Conservation (phyloP, 2,888 invertebrate genomes). For the Orthonevra nobilis region DNA sequence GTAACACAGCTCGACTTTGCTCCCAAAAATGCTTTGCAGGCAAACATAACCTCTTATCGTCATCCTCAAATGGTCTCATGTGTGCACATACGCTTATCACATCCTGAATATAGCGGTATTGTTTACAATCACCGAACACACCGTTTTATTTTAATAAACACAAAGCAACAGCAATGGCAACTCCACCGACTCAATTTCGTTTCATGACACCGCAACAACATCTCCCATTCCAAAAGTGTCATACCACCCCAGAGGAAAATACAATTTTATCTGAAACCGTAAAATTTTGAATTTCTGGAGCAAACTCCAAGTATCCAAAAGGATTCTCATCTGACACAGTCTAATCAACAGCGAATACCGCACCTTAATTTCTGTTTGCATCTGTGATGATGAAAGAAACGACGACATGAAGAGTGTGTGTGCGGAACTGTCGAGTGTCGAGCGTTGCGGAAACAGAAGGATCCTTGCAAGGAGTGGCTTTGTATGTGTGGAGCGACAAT, state of each 20-base stretch:
- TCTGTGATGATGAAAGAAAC: conserved; percentile 18
- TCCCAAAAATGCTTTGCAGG: conserved; percentile 7
- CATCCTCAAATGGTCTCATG: conserved; percentile 41
- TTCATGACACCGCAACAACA: conserved; percentile 24
- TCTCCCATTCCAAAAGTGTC: neutral
- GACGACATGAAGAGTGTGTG: neutral
- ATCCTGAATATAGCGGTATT: conserved; percentile 27
- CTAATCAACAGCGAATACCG: conserved; percentile 32
- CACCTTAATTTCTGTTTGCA: conserved; percentile 29
- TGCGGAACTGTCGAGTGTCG: neutral
- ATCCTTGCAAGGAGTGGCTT: neutral
- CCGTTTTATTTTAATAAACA: conserved; percentile 54
- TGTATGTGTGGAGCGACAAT: conserved; percentile 29
- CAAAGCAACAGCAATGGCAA: no score
- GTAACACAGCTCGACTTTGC: neutral
- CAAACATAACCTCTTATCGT: conserved; percentile 48
- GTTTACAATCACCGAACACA: conserved; percentile 49
- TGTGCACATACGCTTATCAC: conserved; percentile 36
- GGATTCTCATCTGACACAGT: conserved; percentile 12
- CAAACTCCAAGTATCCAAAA: conserved; percentile 10
- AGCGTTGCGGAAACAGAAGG: neutral
- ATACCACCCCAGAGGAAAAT: conserved; percentile 28
- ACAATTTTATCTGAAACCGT: conserved; percentile 38
- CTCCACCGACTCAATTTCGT: conserved; percentile 51
- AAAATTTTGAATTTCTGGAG: conserved; percentile 44